Conservation (phyloP, 2,797 vertebrate species). For the Phalloptychus januarius region DNA sequence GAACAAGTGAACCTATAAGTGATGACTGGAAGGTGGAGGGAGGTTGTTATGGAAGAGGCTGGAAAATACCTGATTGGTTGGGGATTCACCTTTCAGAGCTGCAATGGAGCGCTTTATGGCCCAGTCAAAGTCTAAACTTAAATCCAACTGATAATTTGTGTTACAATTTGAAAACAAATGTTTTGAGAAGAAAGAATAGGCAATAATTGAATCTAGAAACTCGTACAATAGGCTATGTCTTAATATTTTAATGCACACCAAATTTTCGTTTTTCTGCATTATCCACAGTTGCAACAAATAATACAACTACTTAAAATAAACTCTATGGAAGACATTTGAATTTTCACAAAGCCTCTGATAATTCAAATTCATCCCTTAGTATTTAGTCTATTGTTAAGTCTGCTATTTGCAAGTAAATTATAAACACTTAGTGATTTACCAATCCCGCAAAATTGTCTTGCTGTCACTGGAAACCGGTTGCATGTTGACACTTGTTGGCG, state of each 20-base stretch:
- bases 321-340: neutral
- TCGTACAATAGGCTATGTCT: too few species aligned
- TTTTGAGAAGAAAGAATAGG: neutral
- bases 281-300: neutral
- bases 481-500: constrained; percentile 65
- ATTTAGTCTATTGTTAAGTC: neutral
- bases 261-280: neutral
- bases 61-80: neutral
- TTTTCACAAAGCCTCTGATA: neutral
- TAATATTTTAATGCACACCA: neutral
- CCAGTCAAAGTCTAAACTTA: neutral
- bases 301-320: neutral
- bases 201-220: neutral
- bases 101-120: neutral
- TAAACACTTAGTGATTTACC: neutral
- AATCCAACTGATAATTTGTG: neutral
- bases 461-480: neutral
- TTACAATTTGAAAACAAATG: neutral
- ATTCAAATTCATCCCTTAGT: neutral
- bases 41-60: neutral
- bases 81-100: neutral
- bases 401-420: neutral
- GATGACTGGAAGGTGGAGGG: neutral
- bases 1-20: neutral
- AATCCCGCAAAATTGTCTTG: neutral